Base-by-base conservation (phyloP, 2,888 invertebrate genomes). In the Aspidapion aeneum region DNA sequence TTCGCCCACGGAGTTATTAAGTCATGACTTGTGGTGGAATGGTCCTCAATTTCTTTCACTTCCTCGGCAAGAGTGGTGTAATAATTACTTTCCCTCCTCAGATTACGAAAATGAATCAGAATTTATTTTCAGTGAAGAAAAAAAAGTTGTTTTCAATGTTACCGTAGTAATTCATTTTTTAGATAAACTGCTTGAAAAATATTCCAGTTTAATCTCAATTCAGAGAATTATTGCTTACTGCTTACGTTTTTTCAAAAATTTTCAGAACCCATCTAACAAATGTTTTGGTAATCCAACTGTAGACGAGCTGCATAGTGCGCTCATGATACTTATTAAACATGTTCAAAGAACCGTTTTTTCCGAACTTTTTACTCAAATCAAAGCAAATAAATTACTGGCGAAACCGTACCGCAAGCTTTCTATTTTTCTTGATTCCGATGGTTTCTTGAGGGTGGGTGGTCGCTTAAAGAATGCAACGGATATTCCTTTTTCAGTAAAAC, bases 401-500 rank as follows among this genome's bases (percentile, higher is more conserved):
- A 54, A 52, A 60, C 18, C 54, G 7, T 52, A 7, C 5, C 7
- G 17, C 21, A 54, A n/a, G 18, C 56, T 56, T 20, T 3, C 56
- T 20, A n/a, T 56, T 16, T 56, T 56, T 60, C 18, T 58, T 3
- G 52, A 58, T 21, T 58, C 59, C n/a, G 52, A 51, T 3, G 60
- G 60, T 12, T 22, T 60, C 16, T 55, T 60, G 3, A 60, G 60
- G 20, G 55, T 19, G 17, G 55, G 60, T 9, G 55, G 55, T 3
- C 22, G 55, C 18, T 21, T 21, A 48, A 55, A 20, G 22, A 35
- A 17, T 18, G 19, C 17, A 3, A 1, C 20, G 3, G n/a, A 56
- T 56, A 12, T 56, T 12, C 18, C 2, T 18, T 55, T 55, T 60
- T 60, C 60, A 2, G n/a, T 55, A 18, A 60, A 60, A 22, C 60